phyloP scores from a whole-genome alignment of 1,140 invertebrate genomes.

The Sarcophaga bullata region DNA sequence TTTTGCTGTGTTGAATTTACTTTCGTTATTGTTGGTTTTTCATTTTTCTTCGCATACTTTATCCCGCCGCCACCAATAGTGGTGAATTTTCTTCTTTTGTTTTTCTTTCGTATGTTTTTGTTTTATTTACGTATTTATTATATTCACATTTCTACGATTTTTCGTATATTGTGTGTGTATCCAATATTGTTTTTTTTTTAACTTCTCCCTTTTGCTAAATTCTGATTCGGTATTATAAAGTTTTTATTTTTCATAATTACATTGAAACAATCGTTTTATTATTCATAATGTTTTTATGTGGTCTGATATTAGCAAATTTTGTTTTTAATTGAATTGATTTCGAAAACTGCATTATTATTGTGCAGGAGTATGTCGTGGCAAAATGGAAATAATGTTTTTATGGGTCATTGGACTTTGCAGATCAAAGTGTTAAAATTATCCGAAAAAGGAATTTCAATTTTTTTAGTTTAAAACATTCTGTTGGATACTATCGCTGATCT shows the following conservation, averaged over 20 bases:
- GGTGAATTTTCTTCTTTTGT: slow-evolving; percentile 29
- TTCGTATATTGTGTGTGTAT: slow-evolving; percentile 38
- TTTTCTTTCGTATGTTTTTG: slow-evolving; percentile 23
- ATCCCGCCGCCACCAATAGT: slow-evolving; percentile 29
- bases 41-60: neutral
- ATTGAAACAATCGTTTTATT: neutral
- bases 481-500: too few relatives aligned
- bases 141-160: slow-evolving; percentile 28
- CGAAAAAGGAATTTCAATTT: too few relatives aligned
- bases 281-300: slow-evolving; percentile 1
- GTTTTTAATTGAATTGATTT: slow-evolving; percentile 18
- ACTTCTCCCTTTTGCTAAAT: slow-evolving; percentile 9
- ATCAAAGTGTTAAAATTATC: neutral
- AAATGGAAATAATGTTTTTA: neutral
- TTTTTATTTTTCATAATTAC: slow-evolving; percentile 2
- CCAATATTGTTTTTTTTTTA: slow-evolving; percentile 33
- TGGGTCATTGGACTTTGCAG: neutral
- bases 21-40: neutral
- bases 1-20: neutral
- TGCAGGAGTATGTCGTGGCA: neutral
- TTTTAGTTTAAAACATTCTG: too few relatives aligned
- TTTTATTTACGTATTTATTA: slow-evolving; percentile 26
- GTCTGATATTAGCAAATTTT: neutral
- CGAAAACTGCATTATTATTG: neutral
- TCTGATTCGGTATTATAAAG: slow-evolving; percentile 5